phyloP scores from a whole-genome alignment of 2,888 invertebrate species.

The Gnatocerus cornutus region DNA sequence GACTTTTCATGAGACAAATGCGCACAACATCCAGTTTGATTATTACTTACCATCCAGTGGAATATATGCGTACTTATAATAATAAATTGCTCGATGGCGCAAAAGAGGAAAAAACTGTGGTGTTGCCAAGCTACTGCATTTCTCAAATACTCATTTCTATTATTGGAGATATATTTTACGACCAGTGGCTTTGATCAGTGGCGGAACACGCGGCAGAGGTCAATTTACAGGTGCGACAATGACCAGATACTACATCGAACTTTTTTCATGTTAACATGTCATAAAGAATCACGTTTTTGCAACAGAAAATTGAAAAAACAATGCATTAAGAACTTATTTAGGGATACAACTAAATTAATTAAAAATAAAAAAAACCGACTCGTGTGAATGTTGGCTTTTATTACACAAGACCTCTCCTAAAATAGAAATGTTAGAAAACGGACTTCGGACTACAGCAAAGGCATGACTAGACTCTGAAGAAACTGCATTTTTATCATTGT shows the following conservation, averaged over 20 bases:
- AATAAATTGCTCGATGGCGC: constrained; percentile 37
- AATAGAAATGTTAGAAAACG: too few relatives aligned
- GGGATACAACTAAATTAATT: too few relatives aligned
- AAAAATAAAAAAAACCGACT: too few relatives aligned
- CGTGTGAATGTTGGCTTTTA: too few relatives aligned
- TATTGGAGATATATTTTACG: constrained; percentile 40
- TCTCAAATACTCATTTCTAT: constrained; percentile 42
- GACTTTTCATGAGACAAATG: constrained; percentile 51
- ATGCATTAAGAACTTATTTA: too few relatives aligned
- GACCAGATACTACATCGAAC: not conserved
- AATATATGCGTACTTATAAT: constrained; percentile 45
- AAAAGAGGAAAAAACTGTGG: constrained; percentile 16
- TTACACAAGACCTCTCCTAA: too few relatives aligned
- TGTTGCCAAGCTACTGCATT: constrained; percentile 39
- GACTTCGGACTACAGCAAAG: too few relatives aligned
- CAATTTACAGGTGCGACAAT: constrained; percentile 6
- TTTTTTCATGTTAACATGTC: too few relatives aligned
- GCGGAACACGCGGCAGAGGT: constrained; percentile 20
- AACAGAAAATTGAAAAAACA: too few relatives aligned
- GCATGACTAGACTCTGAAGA: too few relatives aligned
- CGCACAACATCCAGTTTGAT: constrained; percentile 45
- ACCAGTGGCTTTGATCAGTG: constrained; percentile 28
- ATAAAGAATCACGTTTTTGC: too few relatives aligned
- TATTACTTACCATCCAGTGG: constrained; percentile 46
- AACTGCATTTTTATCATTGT: too few relatives aligned